Evolutionary conservation across 1,140 invertebrate species (phyloP), one percentile per base, ranked within the genome.

Genomic region (Drosophila watanabei): DNA sequence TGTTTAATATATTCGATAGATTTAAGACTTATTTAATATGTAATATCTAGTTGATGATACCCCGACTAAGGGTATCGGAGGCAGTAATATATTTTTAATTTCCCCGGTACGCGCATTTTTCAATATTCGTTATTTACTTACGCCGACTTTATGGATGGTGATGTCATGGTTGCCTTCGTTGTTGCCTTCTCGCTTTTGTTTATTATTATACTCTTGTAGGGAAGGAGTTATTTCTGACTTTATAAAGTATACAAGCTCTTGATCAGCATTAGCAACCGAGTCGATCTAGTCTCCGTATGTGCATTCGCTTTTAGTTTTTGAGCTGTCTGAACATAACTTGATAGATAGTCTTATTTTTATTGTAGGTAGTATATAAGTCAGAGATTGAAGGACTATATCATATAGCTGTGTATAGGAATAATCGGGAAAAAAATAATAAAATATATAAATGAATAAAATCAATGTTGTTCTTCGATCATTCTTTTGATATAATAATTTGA

Each of bases 51-150:
- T 24, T 24, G 6, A 14, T 2, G 2, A 35, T 37, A 48, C 41
- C 62, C 39, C 64, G 0, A 14, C 0, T 14, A 4, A 61, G 75
- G 48, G 68, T 71, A 70, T 46, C 11, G 1, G 5, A 0, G 52
- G 46, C 39, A 33, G 54, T 86, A 79, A 86, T 86, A 79, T 60
- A 82, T 72, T 82, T 79, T 80, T 76, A 66, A 76, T 62, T 87
- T 82, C 63, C 76, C 48, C 14, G 49, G 49, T 72, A 81, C 68
- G 73, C 79, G 73, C 54, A 68, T 72, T 87, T 69, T 82, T 70
- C 80, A 83, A 87, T 87, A 87, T 87, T 72, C 79, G 18, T 77
- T 82, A 57, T 64, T 75, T 70, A 73, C 72, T 61, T 87, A 60
- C 62, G 72, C 58, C 71, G 24, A 35, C 43, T 46, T 37, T 48